These are phyloP conservation scores for Drosophila maculinotata DNA, from an alignment of 2,888 invertebrate species.

Conservation along the genomic window DNA sequence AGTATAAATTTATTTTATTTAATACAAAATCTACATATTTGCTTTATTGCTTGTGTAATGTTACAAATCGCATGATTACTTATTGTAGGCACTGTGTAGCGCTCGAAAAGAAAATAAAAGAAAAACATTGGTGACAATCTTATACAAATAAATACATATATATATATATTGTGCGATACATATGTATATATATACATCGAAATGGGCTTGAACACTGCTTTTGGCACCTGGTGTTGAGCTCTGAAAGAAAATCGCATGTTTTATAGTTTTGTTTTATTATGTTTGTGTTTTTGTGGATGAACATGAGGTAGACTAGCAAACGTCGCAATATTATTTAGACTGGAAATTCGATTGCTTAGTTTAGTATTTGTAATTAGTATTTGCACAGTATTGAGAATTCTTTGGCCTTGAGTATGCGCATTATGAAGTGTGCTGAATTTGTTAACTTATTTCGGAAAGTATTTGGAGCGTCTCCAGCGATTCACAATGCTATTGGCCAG, in stretches of 20 bases:
- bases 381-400: constrained; percentile 70
- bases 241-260: constrained; percentile 24
- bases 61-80: constrained; percentile 42
- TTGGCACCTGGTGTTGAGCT: constrained; percentile 54
- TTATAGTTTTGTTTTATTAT: constrained; percentile 8
- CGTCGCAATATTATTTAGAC: constrained; percentile 43
- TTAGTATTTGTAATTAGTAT: constrained; percentile 29
- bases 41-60: constrained; percentile 46
- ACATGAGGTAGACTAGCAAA: constrained; percentile 74
- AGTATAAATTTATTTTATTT: constrained; percentile 48
- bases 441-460: constrained; percentile 75
- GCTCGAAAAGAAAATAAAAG: constrained; percentile 3
- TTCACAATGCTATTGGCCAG: constrained; percentile 81
- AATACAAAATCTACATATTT: constrained; percentile 42
- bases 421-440: constrained; percentile 23
- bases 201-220: constrained; percentile 60
- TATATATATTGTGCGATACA: constrained; percentile 37
- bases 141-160: constrained; percentile 53
- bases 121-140: constrained; percentile 39
- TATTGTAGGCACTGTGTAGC: constrained; percentile 48
- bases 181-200: constrained; percentile 38
- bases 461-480: constrained; percentile 83
- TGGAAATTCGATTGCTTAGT: constrained; percentile 61
- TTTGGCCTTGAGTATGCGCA: constrained; percentile 76
- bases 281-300: constrained; percentile 35